These are phyloP conservation scores for Zaprionus obscuricornis DNA, from an alignment of 2,888 invertebrate species.

Conservation along the genomic window DNA sequence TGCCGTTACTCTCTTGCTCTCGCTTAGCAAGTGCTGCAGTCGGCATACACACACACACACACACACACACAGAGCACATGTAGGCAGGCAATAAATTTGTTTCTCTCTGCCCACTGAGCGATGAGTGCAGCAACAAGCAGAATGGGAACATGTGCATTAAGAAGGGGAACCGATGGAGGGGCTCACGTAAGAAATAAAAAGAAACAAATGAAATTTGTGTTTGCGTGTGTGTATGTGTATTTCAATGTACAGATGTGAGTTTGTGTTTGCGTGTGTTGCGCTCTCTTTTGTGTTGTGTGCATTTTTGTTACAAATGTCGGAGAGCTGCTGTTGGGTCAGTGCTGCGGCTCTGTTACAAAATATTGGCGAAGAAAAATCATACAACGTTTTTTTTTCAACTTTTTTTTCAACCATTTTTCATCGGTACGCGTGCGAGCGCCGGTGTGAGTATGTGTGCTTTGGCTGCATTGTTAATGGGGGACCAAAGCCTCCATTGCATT, in stretches of 20 bases:
- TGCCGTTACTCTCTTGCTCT: constrained; percentile 20
- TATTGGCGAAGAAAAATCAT: constrained; percentile 84
- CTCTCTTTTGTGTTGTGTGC: constrained; percentile 49
- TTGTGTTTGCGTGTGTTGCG: neutral
- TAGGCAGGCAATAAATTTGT: constrained; percentile 15
- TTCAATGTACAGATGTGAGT: neutral
- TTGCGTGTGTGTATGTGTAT: constrained; percentile 23
- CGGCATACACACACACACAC: constrained; percentile 21
- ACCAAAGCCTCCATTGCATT: neutral
- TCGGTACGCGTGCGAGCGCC: constrained; percentile 55
- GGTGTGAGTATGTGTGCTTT: constrained; percentile 15
- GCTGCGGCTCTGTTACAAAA: constrained; percentile 83
- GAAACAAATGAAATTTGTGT: constrained; percentile 45
- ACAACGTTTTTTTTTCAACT: constrained; percentile 79
- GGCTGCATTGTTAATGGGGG: neutral
- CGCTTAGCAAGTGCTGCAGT: constrained; percentile 31
- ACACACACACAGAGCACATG: constrained; percentile 13
- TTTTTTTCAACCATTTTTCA: constrained; percentile 82
- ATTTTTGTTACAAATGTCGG: constrained; percentile 71
- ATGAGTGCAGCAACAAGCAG: constrained; percentile 32
- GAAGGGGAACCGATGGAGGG: constrained; percentile 48
- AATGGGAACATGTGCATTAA: constrained; percentile 24
- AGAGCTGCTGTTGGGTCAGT: constrained; percentile 55
- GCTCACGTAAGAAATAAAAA: constrained; percentile 45
- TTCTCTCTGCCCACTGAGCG: constrained; percentile 28